Conservation (phyloP, 2,113 vertebrate genomes). For the Phalacrocorax aristotelis region DNA sequence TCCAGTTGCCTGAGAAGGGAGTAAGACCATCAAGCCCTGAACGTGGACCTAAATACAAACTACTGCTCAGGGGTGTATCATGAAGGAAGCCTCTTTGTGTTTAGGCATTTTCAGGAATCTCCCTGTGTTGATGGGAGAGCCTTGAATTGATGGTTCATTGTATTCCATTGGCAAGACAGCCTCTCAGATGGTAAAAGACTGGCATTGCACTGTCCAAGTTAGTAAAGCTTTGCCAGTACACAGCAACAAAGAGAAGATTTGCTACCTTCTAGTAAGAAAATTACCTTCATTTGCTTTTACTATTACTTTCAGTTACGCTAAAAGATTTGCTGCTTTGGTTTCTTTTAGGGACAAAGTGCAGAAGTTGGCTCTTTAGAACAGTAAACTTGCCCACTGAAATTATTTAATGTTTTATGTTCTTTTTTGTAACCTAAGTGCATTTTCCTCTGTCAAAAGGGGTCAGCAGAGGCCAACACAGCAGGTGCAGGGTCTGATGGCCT, state of each 20-base stretch:
- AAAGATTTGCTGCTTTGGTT: not conserved
- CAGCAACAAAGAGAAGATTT: not conserved
- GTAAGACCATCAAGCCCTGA: not conserved
- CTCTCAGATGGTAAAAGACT: not conserved
- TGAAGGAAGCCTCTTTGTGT: not conserved
- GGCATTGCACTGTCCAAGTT: not conserved
- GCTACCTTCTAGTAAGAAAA: not conserved
- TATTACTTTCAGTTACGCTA: not conserved
- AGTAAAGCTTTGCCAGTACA: not conserved
- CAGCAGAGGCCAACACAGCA: not conserved
- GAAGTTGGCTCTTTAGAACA: not conserved
- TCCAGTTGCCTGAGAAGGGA: not conserved
- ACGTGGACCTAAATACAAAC: not conserved
- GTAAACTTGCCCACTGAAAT: not conserved
- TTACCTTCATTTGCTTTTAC: not conserved
- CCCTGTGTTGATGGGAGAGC: not conserved
- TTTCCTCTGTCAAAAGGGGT: not conserved
- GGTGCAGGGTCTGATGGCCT: not conserved
- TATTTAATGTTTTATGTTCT: not conserved
- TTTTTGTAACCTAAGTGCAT: not conserved
- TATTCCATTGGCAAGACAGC: not conserved
- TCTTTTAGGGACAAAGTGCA: not conserved
- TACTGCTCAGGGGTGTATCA: not conserved
- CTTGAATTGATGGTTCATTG: not conserved
- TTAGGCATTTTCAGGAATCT: not conserved